Evolutionary conservation across 2,113 vertebrate genomes (phyloP).

Genomic region (Notothenia rossii): DNA sequence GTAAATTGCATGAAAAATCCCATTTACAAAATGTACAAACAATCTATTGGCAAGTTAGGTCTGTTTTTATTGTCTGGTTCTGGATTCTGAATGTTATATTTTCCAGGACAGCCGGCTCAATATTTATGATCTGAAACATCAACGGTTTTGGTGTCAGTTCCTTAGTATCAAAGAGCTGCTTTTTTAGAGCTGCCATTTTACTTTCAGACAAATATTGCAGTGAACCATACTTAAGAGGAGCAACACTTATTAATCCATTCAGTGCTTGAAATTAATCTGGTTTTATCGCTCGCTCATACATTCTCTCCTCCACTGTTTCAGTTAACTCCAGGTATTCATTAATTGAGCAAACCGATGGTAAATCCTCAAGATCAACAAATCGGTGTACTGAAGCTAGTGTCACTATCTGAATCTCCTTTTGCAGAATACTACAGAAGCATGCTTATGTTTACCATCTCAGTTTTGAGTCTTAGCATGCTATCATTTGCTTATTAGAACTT

Average conservation of each 20-base stretch:
- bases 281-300: not conserved
- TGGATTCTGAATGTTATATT: not conserved
- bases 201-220: not conserved
- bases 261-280: not conserved
- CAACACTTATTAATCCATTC: slow-evolving; percentile 5
- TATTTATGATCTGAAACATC: not conserved
- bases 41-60: not conserved
- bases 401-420: not conserved
- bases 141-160: not conserved
- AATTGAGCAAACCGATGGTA: not conserved
- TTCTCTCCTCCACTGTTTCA: not conserved
- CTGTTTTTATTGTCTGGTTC: not conserved
- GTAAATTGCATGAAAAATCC: not conserved
- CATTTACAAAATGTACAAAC: not conserved
- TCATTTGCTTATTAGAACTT: too few species aligned
- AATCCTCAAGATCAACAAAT: not conserved
- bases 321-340: not conserved
- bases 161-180: slow-evolving; percentile 4
- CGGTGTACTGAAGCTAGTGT: not conserved
- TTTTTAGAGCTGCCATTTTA: slow-evolving; percentile 15
- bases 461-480: too few species aligned
- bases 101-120: not conserved
- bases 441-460: too few species aligned
- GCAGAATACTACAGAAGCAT: not conserved
- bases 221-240: not conserved